A percentile compares a stretch with the other conserved stretches of the same genome.
These are phyloP conservation scores for Lagocephalus sceleratus DNA, from an alignment of 2,797 vertebrate genomes.

Conservation along the genomic window DNA sequence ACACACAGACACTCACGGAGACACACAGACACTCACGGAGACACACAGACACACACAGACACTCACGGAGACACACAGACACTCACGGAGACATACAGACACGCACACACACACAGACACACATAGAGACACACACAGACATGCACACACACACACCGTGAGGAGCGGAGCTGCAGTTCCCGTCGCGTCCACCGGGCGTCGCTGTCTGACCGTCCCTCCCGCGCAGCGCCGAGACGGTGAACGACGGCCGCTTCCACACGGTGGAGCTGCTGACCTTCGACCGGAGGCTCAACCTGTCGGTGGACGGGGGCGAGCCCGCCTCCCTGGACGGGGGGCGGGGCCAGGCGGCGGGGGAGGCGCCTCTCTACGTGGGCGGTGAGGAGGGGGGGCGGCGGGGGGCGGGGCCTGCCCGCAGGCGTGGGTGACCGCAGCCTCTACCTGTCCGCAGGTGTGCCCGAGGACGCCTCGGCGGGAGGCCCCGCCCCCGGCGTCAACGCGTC, in stretches of 20 bases:
- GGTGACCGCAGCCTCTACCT: background rate
- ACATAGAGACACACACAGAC: constrained; percentile 10
- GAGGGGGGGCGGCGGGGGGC: no score
- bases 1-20: constrained; percentile 8
- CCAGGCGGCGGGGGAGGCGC: constrained; percentile 78
- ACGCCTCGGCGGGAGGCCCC: constrained; percentile 71
- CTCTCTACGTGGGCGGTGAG: constrained; percentile 88
- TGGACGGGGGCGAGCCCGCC: constrained; percentile 86
- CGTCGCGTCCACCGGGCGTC: background rate
- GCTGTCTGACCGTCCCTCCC: background rate
- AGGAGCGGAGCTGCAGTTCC: background rate
- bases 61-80: constrained; percentile 12
- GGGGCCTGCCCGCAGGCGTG: background rate
- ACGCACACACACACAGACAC: constrained; percentile 72
- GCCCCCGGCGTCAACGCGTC: constrained; percentile 86
- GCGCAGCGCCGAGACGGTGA: constrained; percentile 85
- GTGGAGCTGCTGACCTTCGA: constrained; percentile 91
- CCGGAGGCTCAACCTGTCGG: constrained; percentile 89
- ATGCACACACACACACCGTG: constrained; percentile 6
- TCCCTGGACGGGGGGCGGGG: constrained; percentile 86
- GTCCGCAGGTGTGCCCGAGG: constrained; percentile 62
- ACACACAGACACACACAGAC: constrained; percentile 7
- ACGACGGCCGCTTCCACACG: constrained; percentile 89
- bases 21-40: constrained; percentile 5
- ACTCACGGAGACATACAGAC: constrained; percentile 49